Conservation (phyloP, 2,113 vertebrate genomes). For the Actenoides hombroni region DNA sequence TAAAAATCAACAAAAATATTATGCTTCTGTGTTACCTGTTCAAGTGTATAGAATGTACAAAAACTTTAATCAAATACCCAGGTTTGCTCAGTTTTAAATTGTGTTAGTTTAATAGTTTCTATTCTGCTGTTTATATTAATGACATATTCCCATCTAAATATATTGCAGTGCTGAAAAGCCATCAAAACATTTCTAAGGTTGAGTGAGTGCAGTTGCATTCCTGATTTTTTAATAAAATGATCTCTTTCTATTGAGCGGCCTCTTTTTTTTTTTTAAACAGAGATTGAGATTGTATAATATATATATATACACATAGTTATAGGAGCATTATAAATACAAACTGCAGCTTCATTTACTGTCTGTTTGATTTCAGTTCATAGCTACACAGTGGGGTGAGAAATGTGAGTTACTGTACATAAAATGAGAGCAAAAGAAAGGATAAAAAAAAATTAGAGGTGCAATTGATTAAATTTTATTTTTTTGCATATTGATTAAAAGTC, state of each 20-base stretch:
- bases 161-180: constrained; percentile 87
- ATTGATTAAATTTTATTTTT: constrained; percentile 39
- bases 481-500: constrained; percentile 39
- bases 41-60: constrained; percentile 91
- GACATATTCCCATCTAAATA: constrained; percentile 95
- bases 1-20: constrained; percentile 81
- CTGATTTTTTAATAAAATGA: constrained; percentile 85
- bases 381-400: constrained; percentile 20
- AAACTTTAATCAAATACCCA: constrained; percentile 97
- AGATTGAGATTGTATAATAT: constrained; percentile 54
- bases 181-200: constrained; percentile 96
- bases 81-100: constrained; percentile 96
- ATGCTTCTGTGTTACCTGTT: constrained; percentile 78
- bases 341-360: constrained; percentile 40
- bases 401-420: constrained; percentile 48
- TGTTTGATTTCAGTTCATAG: constrained; percentile 56
- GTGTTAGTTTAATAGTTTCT: constrained; percentile 98
- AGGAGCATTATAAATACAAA: constrained; percentile 53
- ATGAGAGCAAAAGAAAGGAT: constrained; percentile 42
- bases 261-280: constrained; percentile 40
- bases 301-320: constrained; percentile 33
- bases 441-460: constrained; percentile 58
- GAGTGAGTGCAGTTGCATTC: constrained; percentile 91
- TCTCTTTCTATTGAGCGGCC: constrained; percentile 87
- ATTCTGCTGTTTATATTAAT: constrained; percentile 96